Percentiles rank a stretch among this genome's conserved stretches.
Evolutionary conservation across 2,888 invertebrate species (phyloP).

Genomic region (Volucella inanis): DNA sequence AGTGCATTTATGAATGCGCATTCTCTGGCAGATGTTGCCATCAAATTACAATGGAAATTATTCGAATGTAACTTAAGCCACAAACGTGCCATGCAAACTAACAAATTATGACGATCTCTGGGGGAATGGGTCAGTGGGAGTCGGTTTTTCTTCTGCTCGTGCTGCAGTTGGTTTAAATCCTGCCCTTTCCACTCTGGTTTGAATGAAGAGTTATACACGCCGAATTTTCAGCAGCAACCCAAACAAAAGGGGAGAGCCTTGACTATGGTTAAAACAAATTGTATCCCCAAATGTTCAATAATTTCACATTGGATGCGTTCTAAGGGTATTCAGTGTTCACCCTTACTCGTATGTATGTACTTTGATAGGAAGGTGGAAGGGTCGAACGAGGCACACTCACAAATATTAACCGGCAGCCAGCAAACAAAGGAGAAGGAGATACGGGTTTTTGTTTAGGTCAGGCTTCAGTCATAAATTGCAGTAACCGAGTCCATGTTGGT

Average conservation of each 20-base stretch:
- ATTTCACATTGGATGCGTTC: constrained; percentile 38
- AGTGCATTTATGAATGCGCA: constrained; percentile 62
- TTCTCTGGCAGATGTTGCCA: constrained; percentile 70
- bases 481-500: constrained; percentile 8
- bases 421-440: constrained; percentile 3
- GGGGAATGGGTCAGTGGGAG: not conserved
- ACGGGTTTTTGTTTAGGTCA: constrained; percentile 3
- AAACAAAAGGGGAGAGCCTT: not conserved
- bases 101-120: constrained; percentile 68
- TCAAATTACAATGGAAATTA: constrained; percentile 72
- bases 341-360: not conserved
- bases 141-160: not conserved
- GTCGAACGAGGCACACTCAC: not conserved
- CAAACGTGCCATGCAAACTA: constrained; percentile 74
- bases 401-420: too few relatives aligned
- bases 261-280: constrained; percentile 1
- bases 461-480: constrained; percentile 54
- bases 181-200: not conserved
- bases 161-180: not conserved
- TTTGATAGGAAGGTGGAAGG: not conserved
- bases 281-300: constrained; percentile 56
- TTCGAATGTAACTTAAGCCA: constrained; percentile 71
- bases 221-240: constrained; percentile 27
- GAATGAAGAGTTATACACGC: constrained; percentile 40
- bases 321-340: not conserved